Evolutionary conservation across 2,113 vertebrate species (phyloP), one percentile per base, ranked within the genome.

Genomic region (Dipodomys spectabilis): DNA sequence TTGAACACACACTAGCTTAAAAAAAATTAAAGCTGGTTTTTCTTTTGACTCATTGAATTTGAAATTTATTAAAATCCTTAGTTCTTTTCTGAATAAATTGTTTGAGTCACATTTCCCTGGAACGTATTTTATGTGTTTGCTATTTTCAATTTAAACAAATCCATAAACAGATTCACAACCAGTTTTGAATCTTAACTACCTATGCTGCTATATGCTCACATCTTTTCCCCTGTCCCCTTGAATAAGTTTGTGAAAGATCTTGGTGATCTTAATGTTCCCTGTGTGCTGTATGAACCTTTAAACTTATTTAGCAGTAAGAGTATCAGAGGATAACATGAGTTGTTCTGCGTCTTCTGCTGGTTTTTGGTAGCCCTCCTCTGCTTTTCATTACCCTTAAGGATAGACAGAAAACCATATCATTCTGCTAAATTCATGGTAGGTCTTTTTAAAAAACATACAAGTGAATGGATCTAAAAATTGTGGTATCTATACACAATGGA

Each of bases 1-100:
- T 16, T 13, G 3, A 3, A 18, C 53, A 18, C 53, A 18, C 53
- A 57, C 53, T 15, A 13, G 53, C 53, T 57, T 57, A 83, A 57
- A 60, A 68, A 74, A 68, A 74, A 80, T 71, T 86, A 71, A 79
- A 88, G 25, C 45, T 75, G 72, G 27, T 49, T 45, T 88, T 86
- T 60, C 39, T 86, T 44, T 88, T 88, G 78, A 92, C 68, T 92
- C 44, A 16, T 18, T 95, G 83, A 94, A 79, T 71, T 80, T 90
- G 64, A 90, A 1, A 44, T 87, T 90, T 87, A 44, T 64, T 69
- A 83, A 74, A 82, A 64, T 62, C 30, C 6, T 83, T 30, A 49
- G 13, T 49, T 94, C 67, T 89, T 69, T 84, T 81, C 64, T 60
- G 53, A 94, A 73, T 75, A 73, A 84, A 57, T 45, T 79, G 28